Conservation (phyloP, 2,113 vertebrate species). For the Psittacula cyanocephala region DNA sequence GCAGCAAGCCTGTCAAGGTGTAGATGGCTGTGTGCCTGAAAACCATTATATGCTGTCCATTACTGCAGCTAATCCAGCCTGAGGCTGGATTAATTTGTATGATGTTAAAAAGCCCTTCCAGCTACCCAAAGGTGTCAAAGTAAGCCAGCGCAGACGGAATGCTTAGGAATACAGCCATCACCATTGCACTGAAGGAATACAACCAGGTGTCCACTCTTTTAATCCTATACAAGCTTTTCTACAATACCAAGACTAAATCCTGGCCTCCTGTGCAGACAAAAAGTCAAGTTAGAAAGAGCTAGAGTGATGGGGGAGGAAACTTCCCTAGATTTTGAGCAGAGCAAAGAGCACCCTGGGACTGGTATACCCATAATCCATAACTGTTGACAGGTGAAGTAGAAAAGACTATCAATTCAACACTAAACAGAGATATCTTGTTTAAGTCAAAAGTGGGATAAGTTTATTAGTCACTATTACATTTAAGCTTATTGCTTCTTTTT, state of each 20-base stretch:
- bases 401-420: neutral
- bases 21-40: conserved; percentile 52
- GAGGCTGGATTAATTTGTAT: conserved; percentile 67
- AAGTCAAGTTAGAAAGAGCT: neutral
- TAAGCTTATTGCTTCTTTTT: neutral
- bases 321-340: neutral
- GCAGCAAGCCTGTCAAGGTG: conserved; percentile 51
- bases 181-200: neutral
- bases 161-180: neutral
- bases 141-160: conserved; percentile 4
- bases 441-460: neutral
- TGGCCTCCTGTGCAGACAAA: neutral
- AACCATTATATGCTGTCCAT: conserved; percentile 61
- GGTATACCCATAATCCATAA: neutral
- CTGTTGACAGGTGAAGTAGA: neutral
- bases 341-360: neutral
- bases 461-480: neutral
- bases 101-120: conserved; percentile 59
- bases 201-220: neutral
- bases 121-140: conserved; percentile 50
- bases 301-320: neutral
- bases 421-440: neutral
- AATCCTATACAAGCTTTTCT: neutral
- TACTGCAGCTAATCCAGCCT: conserved; percentile 53
- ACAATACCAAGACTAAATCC: neutral